Percentiles rank a stretch among this genome's conserved stretches.
phyloP scores from a whole-genome alignment of 2,113 vertebrate genomes.

The Atractosteus spatula region DNA sequence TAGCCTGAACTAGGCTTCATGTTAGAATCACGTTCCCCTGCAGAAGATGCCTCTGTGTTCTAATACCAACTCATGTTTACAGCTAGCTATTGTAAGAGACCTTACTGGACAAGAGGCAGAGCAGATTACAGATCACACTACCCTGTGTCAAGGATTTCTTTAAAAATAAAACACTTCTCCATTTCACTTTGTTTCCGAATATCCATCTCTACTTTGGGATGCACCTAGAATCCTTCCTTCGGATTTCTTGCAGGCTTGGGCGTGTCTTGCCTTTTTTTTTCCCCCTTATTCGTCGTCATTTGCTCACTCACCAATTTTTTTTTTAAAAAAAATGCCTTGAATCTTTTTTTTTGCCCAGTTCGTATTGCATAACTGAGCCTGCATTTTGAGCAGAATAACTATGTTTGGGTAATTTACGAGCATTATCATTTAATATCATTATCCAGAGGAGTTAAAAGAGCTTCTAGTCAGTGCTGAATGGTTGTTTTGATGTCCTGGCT shows the following conservation, averaged over 20 bases:
- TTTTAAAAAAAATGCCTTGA: slow-evolving; percentile 14
- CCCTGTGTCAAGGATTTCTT: not conserved
- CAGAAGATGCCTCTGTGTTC: slow-evolving; percentile 15
- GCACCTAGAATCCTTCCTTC: no score
- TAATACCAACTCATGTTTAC: slow-evolving; percentile 17
- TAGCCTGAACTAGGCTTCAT: slow-evolving; percentile 21
- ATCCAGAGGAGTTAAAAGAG: slow-evolving; percentile 2
- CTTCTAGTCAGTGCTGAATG: not conserved
- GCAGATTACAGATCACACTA: not conserved
- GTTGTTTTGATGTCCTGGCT: not conserved
- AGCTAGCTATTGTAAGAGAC: not conserved
- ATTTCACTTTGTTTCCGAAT: no score
- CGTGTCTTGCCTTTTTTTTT: not conserved
- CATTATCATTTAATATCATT: slow-evolving; percentile 5
- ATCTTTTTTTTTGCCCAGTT: slow-evolving; percentile 1
- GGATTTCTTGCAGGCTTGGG: no score
- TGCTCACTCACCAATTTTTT: slow-evolving; percentile 2
- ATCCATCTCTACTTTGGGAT: no score
- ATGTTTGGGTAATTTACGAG: slow-evolving; percentile 5
- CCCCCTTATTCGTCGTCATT: not conserved
- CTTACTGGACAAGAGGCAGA: not conserved
- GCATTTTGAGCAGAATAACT: slow-evolving; percentile 14
- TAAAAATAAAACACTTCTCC: not conserved
- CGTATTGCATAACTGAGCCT: slow-evolving; percentile 2
- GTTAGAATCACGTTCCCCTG: not conserved